Base-by-base conservation (phyloP, 2,797 vertebrate species). In the Limosa lapponica region DNA sequence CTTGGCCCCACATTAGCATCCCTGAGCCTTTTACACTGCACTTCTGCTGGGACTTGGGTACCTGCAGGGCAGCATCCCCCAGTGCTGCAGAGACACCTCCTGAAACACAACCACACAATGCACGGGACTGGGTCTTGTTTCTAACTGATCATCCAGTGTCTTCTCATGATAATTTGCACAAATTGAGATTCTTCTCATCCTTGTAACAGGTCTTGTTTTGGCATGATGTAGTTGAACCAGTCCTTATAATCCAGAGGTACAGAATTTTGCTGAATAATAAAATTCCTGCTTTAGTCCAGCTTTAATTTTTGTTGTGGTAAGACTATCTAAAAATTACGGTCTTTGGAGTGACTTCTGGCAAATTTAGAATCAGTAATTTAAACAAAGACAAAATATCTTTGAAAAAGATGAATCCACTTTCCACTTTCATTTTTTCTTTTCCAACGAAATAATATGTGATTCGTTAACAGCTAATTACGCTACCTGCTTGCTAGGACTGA, bases 11-110 rank as follows among this genome's bases (percentile, higher is more conserved):
- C 8, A 1, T 22, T 3, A 17, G 30, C 27, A 16, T 17, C 36
- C 27, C 11, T 3, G 24, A 6, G 28, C 1, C 12, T 55, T 17
- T 43, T n/a, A 1, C 1, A 4, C 75, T 16, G 32, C 27, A 3
- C 25, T 43, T n/a, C 23, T 49, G 48, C 41, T 57, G 57, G 46
- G 54, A 6, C 32, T 4, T 15, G 37, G 37, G 22, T 13, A 16
- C 24, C 22, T 20, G 39, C n/a, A 34, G 69, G 28, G 13, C 18
- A 25, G 48, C 30, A 20, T 32, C 39, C 67, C 1, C 0, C 25
- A n/a, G 70, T 12, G 2, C 24, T 32, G n/a, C 1, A 2, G 39
- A 34, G 44, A 6, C 22, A 6, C 2, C 2, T 24, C 58, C 72
- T 34, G 59, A 13, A 34, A 28, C 55, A 62, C 43, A 41, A 3